Evolutionary conservation across 1,140 invertebrate species (phyloP).

Genomic region (Lepidurus packardi): DNA sequence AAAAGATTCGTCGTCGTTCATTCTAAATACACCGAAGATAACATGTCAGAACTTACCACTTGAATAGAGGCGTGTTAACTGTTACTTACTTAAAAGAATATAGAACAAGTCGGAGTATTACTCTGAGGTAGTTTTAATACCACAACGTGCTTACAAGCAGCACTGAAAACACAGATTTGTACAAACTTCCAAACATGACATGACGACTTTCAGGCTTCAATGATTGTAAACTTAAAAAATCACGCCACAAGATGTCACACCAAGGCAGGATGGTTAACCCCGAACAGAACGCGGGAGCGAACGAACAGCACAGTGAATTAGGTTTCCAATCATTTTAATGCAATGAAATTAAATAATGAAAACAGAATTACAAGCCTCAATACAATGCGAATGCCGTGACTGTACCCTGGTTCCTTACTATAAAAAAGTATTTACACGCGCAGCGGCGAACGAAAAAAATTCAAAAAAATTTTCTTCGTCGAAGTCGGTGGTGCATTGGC

Average conservation of each 20-base stretch:
- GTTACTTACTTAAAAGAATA: no score
- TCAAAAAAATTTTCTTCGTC: neutral
- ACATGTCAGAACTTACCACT: no score
- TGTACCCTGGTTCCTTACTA: conserved; percentile 15
- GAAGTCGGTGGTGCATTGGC: conserved; percentile 5
- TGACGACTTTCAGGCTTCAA: neutral
- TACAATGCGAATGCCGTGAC: neutral
- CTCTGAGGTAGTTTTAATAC: conserved; percentile 19
- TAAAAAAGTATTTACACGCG: conserved; percentile 8
- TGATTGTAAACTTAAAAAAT: neutral
- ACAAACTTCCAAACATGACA: neutral
- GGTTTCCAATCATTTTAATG: neutral
- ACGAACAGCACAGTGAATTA: neutral
- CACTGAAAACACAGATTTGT: conserved; percentile 11
- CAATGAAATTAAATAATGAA: neutral
- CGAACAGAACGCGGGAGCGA: neutral
- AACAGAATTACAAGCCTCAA: neutral
- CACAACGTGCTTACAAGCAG: neutral
- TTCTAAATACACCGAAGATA: no score
- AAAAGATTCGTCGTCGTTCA: no score
- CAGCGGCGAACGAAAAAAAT: neutral
- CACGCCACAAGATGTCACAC: neutral
- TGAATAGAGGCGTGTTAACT: no score
- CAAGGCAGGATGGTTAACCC: neutral
- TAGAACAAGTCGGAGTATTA: neutral